A percentile compares a stretch with the other conserved stretches of the same genome.
Evolutionary conservation across 2,888 invertebrate genomes (phyloP).

Genomic region (Rosalia funebris): DNA sequence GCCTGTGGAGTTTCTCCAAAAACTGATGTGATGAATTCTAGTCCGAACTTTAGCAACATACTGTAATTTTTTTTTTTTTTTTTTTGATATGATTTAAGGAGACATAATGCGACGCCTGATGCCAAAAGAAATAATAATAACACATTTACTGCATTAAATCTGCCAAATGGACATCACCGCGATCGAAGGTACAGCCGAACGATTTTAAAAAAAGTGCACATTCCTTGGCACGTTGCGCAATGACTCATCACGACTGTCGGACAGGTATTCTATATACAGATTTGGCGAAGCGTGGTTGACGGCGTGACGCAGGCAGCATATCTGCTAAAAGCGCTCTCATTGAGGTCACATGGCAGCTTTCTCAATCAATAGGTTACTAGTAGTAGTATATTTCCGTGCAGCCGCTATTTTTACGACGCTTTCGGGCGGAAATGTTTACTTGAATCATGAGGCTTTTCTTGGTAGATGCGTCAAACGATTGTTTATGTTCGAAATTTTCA

Average conservation of each 20-base stretch:
- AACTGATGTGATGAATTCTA: too few species aligned
- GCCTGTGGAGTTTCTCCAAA: too few species aligned
- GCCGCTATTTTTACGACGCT: slow-evolving; percentile 4
- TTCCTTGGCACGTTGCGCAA: slow-evolving; percentile 22
- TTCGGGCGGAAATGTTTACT: slow-evolving; percentile 9
- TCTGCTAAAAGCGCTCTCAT: slow-evolving; percentile 11
- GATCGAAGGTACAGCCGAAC: background rate
- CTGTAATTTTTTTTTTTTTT: too few species aligned
- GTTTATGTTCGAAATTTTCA: slow-evolving; percentile 17
- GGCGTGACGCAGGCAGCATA: background rate
- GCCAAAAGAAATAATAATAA: background rate
- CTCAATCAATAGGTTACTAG: slow-evolving; percentile 28
- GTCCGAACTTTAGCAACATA: too few species aligned
- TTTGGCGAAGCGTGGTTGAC: slow-evolving; percentile 16
- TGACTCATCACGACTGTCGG: slow-evolving; percentile 21
- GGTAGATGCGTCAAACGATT: slow-evolving; percentile 21
- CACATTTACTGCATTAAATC: background rate
- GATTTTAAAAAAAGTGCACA: slow-evolving; percentile 12
- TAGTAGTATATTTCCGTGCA: slow-evolving; percentile 23
- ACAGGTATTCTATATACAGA: slow-evolving; percentile 16
- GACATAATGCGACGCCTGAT: too few species aligned
- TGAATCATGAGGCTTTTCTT: slow-evolving; percentile 6
- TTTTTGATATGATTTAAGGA: too few species aligned
- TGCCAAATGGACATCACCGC: slow-evolving; percentile 13
- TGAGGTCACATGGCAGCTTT: slow-evolving; percentile 11